These are phyloP conservation scores for Papilio dardanus DNA, from an alignment of 1,140 invertebrate genomes.

Conservation along the genomic window DNA sequence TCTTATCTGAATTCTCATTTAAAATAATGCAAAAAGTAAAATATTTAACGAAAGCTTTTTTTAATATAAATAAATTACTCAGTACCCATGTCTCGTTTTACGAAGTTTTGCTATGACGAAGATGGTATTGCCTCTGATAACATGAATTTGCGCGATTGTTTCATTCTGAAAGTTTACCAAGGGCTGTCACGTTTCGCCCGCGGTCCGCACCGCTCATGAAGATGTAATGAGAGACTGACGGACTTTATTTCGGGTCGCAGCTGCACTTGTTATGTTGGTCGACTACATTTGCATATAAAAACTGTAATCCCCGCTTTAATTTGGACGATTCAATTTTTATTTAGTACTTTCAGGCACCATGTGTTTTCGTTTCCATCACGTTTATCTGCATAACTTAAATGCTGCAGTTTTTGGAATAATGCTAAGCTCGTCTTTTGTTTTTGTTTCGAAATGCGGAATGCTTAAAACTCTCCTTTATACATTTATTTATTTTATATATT, in stretches of 20 bases:
- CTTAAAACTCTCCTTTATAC: not conserved
- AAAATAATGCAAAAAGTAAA: too few relatives aligned
- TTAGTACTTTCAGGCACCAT: conserved; percentile 2
- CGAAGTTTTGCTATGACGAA: not conserved
- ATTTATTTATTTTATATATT: not conserved
- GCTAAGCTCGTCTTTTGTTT: not conserved
- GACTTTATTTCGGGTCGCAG: conserved; percentile 28
- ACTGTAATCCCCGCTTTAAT: conserved; percentile 30
- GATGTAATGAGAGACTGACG: conserved; percentile 35
- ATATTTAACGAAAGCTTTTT: not conserved
- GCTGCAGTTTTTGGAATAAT: not conserved
- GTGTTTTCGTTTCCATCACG: conserved; percentile 16
- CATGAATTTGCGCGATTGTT: conserved; percentile 32
- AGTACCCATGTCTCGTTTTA: not conserved
- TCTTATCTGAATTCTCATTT: too few relatives aligned
- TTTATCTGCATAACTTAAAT: conserved; percentile 17
- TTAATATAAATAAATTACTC: not conserved
- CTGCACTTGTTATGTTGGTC: conserved; percentile 21
- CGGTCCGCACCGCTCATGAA: conserved; percentile 28
- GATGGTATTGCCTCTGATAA: conserved; percentile 28
- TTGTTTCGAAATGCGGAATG: not conserved
- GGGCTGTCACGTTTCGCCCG: conserved; percentile 30
- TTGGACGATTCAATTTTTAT: conserved; percentile 22
- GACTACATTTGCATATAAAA: conserved; percentile 32
- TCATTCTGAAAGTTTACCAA: conserved; percentile 27